Base-by-base conservation (phyloP, 92 coral and sea anemone genomes). In the Paragorgia papillata region DNA sequence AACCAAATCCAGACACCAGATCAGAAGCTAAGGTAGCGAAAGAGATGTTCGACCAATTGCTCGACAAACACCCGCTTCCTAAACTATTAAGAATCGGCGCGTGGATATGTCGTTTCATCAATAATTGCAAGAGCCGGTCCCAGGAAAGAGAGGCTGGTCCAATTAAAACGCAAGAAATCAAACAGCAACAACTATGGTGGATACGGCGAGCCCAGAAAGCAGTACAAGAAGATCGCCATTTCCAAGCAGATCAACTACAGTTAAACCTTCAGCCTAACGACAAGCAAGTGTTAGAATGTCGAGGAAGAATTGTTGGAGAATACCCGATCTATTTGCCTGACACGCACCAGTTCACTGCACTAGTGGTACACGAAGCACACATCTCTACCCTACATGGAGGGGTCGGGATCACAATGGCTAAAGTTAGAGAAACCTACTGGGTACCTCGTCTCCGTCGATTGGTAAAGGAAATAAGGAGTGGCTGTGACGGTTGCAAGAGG, bases 371-470 rank as follows among this genome's bases (percentile, higher is more conserved):
- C 44, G 62, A 68, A 21, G 56, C 80, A 0, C 84, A 67, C 67
- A 12, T 83, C 44, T 2, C 73, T 9, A 83, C 84, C 9, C 83
- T 78, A 13, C 75, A 83, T 50, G 79, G 87, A 29, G 84, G 79
- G n/a, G 53, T 78, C 5, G 79, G 87, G 19, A 62, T 66, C 59
- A 76, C 83, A 1, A 67, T 83, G 87, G 84, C 83, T 0, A 59
- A 83, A 43, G 60, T 69, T 28, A 80, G 64, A 63, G 74, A 83
- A 68, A 29, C 26, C 29, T 57, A 66, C 83, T 83, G 84, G 87
- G 59, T 48, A 5, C 84, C 84, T 31, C 55, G 53, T 6, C 74
- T 77, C n/a, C 79, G 79, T 55, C 66, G 80, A 44, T 70, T 78
- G 19, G 84, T 64, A 46, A 83, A 78, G 80, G 78, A 67, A 50